phyloP scores from a whole-genome alignment of 1,140 invertebrate species.

The Cotesia glomerata region DNA sequence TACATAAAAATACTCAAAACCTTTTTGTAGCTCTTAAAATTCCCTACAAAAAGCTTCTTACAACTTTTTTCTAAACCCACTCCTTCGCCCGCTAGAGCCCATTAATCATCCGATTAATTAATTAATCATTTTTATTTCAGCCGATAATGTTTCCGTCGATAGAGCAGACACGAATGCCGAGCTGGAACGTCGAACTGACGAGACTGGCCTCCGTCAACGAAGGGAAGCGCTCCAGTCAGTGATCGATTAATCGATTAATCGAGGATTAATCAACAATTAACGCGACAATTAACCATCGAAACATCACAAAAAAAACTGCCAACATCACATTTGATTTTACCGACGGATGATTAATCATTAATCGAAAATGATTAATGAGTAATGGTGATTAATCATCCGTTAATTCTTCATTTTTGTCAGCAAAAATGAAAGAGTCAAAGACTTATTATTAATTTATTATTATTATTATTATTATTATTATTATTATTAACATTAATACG shows the following conservation, averaged over 20 bases:
- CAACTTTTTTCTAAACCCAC: background rate
- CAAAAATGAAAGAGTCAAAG: too few species aligned
- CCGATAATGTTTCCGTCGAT: conserved; percentile 44
- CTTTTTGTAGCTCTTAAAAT: too few species aligned
- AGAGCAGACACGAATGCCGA: conserved; percentile 58
- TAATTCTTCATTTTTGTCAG: too few species aligned
- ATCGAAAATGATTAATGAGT: too few species aligned
- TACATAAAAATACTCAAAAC: too few species aligned
- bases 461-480: too few species aligned
- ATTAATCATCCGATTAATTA: background rate
- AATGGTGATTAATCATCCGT: too few species aligned
- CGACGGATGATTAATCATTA: too few species aligned
- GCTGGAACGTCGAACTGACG: conserved; percentile 53
- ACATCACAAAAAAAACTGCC: background rate
- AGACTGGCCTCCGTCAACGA: conserved; percentile 58
- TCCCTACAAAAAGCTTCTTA: too few species aligned
- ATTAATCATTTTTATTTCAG: conserved; percentile 31
- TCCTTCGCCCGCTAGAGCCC: background rate
- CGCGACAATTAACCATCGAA: background rate
- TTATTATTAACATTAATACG: too few species aligned
- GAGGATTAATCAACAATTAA: background rate
- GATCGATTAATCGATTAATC: conserved; percentile 33
- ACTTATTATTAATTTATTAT: too few species aligned
- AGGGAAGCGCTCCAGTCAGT: conserved; percentile 53
- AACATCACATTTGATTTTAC: too few species aligned